Base-by-base conservation (phyloP, 2,888 invertebrate genomes). In the Gerris lacustris region DNA sequence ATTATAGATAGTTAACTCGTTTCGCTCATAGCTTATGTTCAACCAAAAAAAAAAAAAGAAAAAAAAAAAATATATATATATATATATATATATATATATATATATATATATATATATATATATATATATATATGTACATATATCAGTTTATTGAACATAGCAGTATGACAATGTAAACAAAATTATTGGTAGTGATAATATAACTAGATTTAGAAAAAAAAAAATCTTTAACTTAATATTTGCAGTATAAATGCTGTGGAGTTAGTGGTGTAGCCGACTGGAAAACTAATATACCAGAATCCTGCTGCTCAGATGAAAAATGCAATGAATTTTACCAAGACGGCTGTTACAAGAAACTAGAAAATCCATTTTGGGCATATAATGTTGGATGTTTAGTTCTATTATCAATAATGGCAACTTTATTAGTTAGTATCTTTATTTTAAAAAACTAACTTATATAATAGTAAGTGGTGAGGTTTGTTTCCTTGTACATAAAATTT, bases 81-180 rank as follows among this genome's bases (percentile, higher is more conserved):
- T 64, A 64, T 64, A 64, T 64, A 64, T 64, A 64, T 64, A n/a
- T 64, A 64, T 64, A n/a, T 64, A 64, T 64, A 64, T 64, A 64
- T 64, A 64, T 64, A 64, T 64, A 64, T 64, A 64, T 64, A 64
- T 64, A 64, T 64, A 64, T 64, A 64, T 64, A 64, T 64, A 64
- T 64, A 64, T 64, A 64, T 64, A 64, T 64, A 17, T 17, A 64
- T n/a, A 17, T n/a, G n/a, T 64, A 17, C 7, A n/a, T 31, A 64
- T 64, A 64, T 31, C 6, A 9, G 7, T 64, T 6, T 17, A 64
- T 64, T 64, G n/a, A 9, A 64, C 7, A 64, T 64, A 17, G 6
- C n/a, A 9, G n/a, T 64, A 7, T 64, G n/a, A 7, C 6, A 7
- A 47, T 47, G 15, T 11, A 11, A 55, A 11, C 1, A 11, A 55